Percentiles rank a stretch among this genome's conserved stretches.
Evolutionary conservation across 1,140 invertebrate genomes (phyloP).

Genomic region (Elymnias hypermnestra): DNA sequence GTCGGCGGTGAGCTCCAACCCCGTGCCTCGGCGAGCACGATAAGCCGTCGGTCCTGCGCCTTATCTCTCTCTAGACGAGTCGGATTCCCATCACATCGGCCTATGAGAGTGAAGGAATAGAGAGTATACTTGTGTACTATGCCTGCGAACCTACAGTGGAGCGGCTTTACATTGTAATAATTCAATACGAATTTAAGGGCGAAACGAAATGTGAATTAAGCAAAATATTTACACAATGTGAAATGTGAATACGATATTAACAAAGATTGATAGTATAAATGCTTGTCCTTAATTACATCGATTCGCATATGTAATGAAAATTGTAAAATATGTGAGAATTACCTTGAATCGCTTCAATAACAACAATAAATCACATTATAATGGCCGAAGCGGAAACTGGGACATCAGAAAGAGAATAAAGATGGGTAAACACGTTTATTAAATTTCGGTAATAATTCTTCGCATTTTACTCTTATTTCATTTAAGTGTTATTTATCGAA

Average conservation of each 20-base stretch:
- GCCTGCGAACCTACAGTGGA: no score
- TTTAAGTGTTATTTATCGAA: not conserved
- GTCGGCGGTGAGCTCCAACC: no score
- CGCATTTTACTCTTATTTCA: not conserved
- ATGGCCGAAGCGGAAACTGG: constrained; percentile 4
- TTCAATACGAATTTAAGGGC: no score
- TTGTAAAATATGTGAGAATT: constrained; percentile 4
- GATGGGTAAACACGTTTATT: constrained; percentile 4
- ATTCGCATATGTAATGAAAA: not conserved
- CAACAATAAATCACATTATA: constrained; percentile 4
- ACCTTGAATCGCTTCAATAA: not conserved
- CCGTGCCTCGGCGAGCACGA: no score
- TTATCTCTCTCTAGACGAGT: no score
- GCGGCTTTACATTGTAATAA: no score
- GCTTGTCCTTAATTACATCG: not conserved
- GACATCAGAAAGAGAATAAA: not conserved
- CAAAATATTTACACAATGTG: no score
- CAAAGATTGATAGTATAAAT: not conserved
- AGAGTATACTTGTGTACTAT: no score
- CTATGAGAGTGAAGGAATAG: no score
- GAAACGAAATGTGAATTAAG: no score
- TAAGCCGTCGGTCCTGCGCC: no score
- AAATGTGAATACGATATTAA: not conserved
- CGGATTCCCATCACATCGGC: no score
- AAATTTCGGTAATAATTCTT: not conserved